Conservation (phyloP, 2,113 vertebrate genomes). For the Nycticryphes semicollaris region DNA sequence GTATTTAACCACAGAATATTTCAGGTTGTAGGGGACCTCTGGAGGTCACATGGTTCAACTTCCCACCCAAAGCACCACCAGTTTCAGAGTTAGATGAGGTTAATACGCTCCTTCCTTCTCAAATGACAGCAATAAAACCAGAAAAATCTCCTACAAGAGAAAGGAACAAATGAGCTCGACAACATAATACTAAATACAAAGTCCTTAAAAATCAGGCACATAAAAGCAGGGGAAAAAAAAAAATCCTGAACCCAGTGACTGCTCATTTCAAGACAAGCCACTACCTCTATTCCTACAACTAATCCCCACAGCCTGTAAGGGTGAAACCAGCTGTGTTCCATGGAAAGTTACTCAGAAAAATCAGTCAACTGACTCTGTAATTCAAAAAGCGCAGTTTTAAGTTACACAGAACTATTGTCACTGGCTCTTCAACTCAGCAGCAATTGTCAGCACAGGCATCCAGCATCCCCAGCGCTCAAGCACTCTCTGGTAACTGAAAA, state of each 20-base stretch:
- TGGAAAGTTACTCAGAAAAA: neutral
- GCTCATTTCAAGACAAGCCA: neutral
- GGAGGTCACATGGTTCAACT: neutral
- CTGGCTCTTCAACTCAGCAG: neutral
- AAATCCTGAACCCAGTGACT: neutral
- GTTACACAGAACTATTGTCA: neutral
- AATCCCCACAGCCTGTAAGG: neutral
- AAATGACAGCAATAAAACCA: neutral
- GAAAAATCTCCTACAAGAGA: neutral
- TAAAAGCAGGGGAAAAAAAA: neutral
- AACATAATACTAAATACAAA: neutral
- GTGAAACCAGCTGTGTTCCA: neutral
- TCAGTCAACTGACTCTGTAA: neutral
- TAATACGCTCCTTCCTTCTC: neutral
- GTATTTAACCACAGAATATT: neutral
- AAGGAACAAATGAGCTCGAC: neutral
- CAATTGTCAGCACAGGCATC: neutral
- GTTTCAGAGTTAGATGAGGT: neutral
- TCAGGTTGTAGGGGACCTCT: neutral
- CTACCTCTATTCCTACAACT: neutral
- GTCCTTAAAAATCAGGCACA: neutral
- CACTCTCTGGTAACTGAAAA: neutral
- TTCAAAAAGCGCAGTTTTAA: neutral
- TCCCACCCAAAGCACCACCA: neutral
- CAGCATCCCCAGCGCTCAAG: neutral